Evolutionary conservation across 2,797 vertebrate species (phyloP).

Genomic region (Brachyalestes nurse): DNA sequence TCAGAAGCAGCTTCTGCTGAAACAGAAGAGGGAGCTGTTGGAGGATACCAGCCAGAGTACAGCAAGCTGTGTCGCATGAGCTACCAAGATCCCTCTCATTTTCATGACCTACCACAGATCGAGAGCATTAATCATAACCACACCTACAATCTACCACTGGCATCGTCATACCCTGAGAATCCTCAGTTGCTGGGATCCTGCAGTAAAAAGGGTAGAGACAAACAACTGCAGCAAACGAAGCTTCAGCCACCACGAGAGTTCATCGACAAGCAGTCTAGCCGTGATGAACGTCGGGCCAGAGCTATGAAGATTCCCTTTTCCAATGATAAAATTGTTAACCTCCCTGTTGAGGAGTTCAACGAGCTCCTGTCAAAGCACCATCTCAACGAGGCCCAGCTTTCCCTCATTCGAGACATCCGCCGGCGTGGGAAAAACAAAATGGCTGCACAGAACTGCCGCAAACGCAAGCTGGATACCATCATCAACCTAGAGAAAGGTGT

Average conservation of each 20-base stretch:
- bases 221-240: conserved; percentile 75
- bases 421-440: conserved; percentile 98
- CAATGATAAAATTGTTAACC: conserved; percentile 97
- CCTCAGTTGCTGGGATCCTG: conserved; percentile 73
- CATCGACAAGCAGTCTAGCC: conserved; percentile 91
- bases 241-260: conserved; percentile 78
- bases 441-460: conserved; percentile 98
- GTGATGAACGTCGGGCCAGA: conserved; percentile 93
- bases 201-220: conserved; percentile 86
- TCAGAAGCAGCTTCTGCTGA: conserved; percentile 89
- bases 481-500: conserved; percentile 96
- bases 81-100: conserved; percentile 92
- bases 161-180: conserved; percentile 76
- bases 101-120: conserved; percentile 90
- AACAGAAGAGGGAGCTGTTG: conserved; percentile 90
- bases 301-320: conserved; percentile 98
- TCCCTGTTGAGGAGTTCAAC: conserved; percentile 98
- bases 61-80: conserved; percentile 99
- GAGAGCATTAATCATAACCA: conserved; percentile 95
- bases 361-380: conserved; percentile 97
- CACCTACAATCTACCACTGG: conserved; percentile 93
- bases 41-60: conserved; percentile 92
- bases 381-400: conserved; percentile 93
- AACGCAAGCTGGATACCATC: conserved; percentile 97
- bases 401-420: conserved; percentile 95